These are phyloP conservation scores for Ophion ventricosus DNA, from an alignment of 2,888 invertebrate genomes.

Conservation along the genomic window DNA sequence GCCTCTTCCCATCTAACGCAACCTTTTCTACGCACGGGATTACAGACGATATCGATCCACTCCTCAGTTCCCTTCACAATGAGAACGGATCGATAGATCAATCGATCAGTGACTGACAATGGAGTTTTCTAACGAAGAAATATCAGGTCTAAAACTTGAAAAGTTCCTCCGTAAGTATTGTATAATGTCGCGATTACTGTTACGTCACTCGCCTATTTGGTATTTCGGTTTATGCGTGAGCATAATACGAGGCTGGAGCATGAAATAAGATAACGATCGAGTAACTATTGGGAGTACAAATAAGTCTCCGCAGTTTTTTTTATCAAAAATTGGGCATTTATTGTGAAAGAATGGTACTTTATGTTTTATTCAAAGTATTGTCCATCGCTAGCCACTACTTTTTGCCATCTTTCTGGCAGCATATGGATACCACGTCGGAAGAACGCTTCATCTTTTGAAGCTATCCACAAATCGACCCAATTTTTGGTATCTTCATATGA, in stretches of 20 bases:
- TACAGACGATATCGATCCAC: conserved; percentile 5
- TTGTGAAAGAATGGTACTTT: no score
- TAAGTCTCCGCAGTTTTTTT: no score
- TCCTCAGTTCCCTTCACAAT: conserved; percentile 11
- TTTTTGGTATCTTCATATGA: no score
- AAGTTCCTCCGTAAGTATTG: conserved; percentile 20
- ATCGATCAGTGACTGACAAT: conserved; percentile 43
- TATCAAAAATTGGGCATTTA: no score
- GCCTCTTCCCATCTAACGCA: conserved; percentile 5
- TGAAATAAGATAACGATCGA: no score
- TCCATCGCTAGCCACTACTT: no score
- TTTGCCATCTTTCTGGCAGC: no score
- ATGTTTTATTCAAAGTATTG: no score
- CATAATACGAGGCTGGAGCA: background rate
- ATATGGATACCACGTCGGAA: no score
- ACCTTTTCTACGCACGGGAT: conserved; percentile 21
- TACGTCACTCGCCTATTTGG: conserved; percentile 28
- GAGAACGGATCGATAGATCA: conserved; percentile 33
- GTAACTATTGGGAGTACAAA: no score
- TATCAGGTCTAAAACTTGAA: conserved; percentile 9
- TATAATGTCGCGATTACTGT: conserved; percentile 19
- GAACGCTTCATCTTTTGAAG: no score
- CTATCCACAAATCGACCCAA: no score
- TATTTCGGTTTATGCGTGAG: background rate
- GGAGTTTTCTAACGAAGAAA: background rate